These are phyloP conservation scores for Nothocercus nigrocapillus DNA, from an alignment of 2,113 vertebrate species.

Conservation along the genomic window DNA sequence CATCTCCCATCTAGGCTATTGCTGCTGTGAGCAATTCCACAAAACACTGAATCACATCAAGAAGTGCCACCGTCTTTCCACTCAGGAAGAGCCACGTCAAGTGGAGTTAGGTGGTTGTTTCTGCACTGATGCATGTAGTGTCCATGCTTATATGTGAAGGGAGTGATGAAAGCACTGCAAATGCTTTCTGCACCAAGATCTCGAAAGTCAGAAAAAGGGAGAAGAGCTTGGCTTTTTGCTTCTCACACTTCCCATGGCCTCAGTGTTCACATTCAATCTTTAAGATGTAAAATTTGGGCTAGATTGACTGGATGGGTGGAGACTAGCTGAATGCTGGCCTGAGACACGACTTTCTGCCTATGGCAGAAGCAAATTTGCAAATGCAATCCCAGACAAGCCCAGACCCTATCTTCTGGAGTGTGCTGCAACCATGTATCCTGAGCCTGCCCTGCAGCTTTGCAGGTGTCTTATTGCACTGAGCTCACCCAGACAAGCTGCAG, in stretches of 20 bases:
- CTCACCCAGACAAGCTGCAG: neutral
- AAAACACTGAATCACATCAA: neutral
- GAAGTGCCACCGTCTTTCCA: neutral
- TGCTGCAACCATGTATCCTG: neutral
- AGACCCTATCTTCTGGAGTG: neutral
- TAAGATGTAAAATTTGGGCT: neutral
- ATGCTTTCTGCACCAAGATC: neutral
- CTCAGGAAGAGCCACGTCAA: neutral
- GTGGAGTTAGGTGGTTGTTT: neutral
- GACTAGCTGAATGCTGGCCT: neutral
- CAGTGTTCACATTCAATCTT: neutral
- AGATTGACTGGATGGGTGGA: neutral
- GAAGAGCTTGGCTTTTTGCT: neutral
- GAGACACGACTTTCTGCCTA: neutral
- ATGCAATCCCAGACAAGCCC: neutral
- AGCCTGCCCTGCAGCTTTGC: rapidly evolving
- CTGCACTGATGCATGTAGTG: rapidly evolving
- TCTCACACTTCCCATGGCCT: neutral
- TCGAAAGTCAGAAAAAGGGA: neutral
- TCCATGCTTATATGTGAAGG: neutral
- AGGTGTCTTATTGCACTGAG: neutral
- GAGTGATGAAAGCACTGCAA: neutral
- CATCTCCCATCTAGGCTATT: neutral
- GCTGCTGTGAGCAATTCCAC: neutral
- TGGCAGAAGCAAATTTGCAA: neutral